phyloP scores from a whole-genome alignment of 1,140 invertebrate species.

The Penaeus vannamei region DNA sequence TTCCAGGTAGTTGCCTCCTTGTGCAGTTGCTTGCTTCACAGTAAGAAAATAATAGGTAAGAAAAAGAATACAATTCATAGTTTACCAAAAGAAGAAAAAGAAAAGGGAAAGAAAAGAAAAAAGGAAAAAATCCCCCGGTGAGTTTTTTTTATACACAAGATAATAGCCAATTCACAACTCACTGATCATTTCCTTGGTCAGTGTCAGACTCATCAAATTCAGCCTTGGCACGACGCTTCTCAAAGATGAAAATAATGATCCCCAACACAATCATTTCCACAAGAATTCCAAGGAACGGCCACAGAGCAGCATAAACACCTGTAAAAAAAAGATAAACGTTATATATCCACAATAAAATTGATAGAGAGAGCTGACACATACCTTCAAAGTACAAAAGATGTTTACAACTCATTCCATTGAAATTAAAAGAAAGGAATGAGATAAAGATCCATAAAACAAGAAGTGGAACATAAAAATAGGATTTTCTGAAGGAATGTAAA shows the following conservation, averaged over 20 bases:
- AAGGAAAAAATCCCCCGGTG: background rate
- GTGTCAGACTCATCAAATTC: slow-evolving; percentile 93
- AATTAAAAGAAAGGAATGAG: no score
- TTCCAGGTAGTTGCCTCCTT: slow-evolving; percentile 18
- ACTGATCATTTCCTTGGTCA: slow-evolving; percentile 88
- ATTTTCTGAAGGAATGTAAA: no score
- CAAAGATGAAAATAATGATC: slow-evolving; percentile 95
- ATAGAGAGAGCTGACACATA: no score
- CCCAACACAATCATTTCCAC: slow-evolving; percentile 94
- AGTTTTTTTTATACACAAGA: slow-evolving; percentile 16
- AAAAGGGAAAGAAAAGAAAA: slow-evolving; percentile 32
- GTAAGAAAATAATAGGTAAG: slow-evolving; percentile 33
- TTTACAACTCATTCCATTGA: no score
- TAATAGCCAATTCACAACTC: slow-evolving; percentile 70
- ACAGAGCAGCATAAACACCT: slow-evolving; percentile 91
- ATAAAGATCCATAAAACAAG: no score
- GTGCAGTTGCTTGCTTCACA: slow-evolving; percentile 31
- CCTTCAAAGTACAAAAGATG: no score
- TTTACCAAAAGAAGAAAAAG: slow-evolving; percentile 6
- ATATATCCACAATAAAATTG: no score
- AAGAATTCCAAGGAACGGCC: slow-evolving; percentile 94
- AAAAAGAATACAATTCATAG: background rate
- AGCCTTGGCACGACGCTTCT: slow-evolving; percentile 91
- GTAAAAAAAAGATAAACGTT: slow-evolving; percentile 12
- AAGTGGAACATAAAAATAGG: no score